Percentiles rank a stretch among this genome's conserved stretches.
These are phyloP conservation scores for Varecia variegata DNA, from an alignment of 2,797 vertebrate species.

Conservation along the genomic window DNA sequence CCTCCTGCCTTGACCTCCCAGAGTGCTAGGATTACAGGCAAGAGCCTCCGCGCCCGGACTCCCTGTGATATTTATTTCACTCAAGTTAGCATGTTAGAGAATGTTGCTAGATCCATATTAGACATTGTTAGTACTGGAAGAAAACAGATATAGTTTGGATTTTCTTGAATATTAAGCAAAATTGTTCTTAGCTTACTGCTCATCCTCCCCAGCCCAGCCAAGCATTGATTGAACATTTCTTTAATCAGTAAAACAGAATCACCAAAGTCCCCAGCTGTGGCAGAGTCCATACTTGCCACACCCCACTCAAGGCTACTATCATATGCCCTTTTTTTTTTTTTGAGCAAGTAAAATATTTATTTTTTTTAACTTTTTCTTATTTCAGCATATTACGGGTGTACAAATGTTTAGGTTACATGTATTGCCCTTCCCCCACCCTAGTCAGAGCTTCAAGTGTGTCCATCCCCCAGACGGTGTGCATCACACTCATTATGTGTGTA, in stretches of 20 bases:
- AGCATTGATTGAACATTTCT: not conserved
- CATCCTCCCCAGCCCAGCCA: not conserved
- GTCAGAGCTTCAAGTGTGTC: no score
- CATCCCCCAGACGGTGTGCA: no score
- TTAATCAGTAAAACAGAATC: not conserved
- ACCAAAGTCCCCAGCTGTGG: not conserved
- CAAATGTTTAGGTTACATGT: no score
- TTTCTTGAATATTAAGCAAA: not conserved
- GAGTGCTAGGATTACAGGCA: not conserved
- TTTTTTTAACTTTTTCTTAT: no score
- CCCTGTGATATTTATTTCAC: not conserved
- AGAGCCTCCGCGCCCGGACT: not conserved
- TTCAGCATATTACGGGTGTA: no score
- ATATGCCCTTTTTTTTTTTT: slow-evolving; percentile 75
- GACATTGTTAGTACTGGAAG: not conserved
- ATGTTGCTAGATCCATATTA: not conserved
- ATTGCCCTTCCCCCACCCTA: no score
- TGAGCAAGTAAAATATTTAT: no score
- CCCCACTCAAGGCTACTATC: not conserved
- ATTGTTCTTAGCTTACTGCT: not conserved
- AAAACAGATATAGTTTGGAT: not conserved
- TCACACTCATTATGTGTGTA: no score
- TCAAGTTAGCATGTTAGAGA: not conserved
- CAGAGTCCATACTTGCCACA: no score
- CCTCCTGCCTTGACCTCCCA: not conserved